A percentile compares a stretch with the other conserved stretches of the same genome.
phyloP scores from a whole-genome alignment of 2,888 invertebrate species.

The Spodoptera exigua region DNA sequence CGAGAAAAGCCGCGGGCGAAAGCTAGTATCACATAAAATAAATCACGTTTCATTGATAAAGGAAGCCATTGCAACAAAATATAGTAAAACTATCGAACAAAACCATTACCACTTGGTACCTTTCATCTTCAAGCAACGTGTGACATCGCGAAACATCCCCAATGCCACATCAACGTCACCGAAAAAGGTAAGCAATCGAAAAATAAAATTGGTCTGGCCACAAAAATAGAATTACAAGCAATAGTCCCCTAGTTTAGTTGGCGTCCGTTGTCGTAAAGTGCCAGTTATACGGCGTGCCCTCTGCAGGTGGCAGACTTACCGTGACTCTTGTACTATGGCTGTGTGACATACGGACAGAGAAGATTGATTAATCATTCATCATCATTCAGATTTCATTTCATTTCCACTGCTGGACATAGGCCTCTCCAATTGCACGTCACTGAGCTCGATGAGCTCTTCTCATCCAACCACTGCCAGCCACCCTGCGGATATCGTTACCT shows the following conservation, averaged over 20 bases:
- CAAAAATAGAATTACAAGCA: conserved; percentile 39
- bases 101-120: no score
- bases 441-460: no score
- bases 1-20: no score
- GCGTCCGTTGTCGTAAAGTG: conserved; percentile 39
- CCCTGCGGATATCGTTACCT: no score
- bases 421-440: no score
- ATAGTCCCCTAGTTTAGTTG: conserved; percentile 29
- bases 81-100: no score
- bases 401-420: no score
- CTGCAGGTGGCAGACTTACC: conserved; percentile 36
- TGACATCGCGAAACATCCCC: background rate
- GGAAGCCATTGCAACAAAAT: no score
- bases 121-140: no score
- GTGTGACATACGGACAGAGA: conserved; percentile 12
- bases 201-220: conserved; percentile 25
- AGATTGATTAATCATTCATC: background rate
- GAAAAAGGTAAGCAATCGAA: conserved; percentile 11
- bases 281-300: conserved; percentile 35
- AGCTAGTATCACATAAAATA: no score
- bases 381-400: background rate
- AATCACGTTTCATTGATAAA: no score
- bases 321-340: conserved; percentile 21
- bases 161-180: background rate
- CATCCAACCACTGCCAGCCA: no score